Evolutionary conservation across 2,113 vertebrate genomes (phyloP).

Genomic region (Tenebrosternarchus preto): DNA sequence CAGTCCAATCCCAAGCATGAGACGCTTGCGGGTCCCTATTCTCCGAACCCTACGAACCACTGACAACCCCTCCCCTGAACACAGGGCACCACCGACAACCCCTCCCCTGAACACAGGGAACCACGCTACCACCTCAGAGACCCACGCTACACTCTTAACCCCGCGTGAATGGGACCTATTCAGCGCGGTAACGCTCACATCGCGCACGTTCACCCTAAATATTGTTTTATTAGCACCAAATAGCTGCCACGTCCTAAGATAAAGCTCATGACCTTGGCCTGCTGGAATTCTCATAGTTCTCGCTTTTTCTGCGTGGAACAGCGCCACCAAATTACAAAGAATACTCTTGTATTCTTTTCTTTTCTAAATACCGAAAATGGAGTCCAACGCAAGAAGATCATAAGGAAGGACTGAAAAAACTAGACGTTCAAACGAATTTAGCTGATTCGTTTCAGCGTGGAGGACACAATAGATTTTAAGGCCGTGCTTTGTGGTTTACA

Average conservation of each 20-base stretch:
- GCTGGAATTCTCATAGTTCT: slow-evolving; percentile 63
- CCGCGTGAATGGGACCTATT: slow-evolving; percentile 76
- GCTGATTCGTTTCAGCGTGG: slow-evolving; percentile 48
- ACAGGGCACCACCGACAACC: too few species aligned
- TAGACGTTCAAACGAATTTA: slow-evolving; percentile 53
- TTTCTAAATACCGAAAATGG: slow-evolving; percentile 44
- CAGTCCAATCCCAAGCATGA: slow-evolving; percentile 81
- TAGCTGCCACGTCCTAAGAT: slow-evolving; percentile 80
- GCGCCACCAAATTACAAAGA: slow-evolving; percentile 55
- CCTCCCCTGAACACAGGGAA: too few species aligned
- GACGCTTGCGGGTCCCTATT: slow-evolving; percentile 74
- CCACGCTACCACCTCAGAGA: slow-evolving; percentile 75
- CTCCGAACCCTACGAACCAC: slow-evolving; percentile 71
- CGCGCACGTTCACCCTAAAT: slow-evolving; percentile 83
- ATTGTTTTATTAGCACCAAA: slow-evolving; percentile 88
- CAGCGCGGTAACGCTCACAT: slow-evolving; percentile 82
- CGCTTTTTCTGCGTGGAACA: slow-evolving; percentile 58
- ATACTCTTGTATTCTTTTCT: slow-evolving; percentile 50
- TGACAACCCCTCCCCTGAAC: slow-evolving; percentile 77
- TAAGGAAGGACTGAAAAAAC: slow-evolving; percentile 43
- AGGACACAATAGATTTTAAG: slow-evolving; percentile 49
- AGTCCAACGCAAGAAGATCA: slow-evolving; percentile 46
- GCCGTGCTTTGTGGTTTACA: slow-evolving; percentile 39
- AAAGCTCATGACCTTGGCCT: slow-evolving; percentile 76
- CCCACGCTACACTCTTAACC: slow-evolving; percentile 82